Evolutionary conservation across 2,113 vertebrate genomes (phyloP).

Genomic region (Coregonus clupeaformis): DNA sequence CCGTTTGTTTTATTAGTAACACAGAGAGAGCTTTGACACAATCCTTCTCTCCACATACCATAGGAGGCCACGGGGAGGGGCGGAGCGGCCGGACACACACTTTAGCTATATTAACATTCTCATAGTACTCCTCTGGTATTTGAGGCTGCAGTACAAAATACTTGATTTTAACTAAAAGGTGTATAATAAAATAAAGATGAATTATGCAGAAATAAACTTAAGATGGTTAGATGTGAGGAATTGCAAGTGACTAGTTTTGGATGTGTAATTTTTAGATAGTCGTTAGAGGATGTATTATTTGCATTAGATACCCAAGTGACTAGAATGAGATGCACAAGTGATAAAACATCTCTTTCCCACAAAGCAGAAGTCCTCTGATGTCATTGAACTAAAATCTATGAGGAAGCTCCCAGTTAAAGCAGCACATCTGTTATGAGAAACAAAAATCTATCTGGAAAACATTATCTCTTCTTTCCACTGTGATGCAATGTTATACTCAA

Average conservation of each 20-base stretch:
- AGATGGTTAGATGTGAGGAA: no score
- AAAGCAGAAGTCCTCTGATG: constrained; percentile 36
- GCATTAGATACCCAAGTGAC: no score
- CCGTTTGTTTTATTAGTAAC: constrained; percentile 38
- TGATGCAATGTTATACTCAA: constrained; percentile 49
- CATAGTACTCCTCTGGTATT: no score
- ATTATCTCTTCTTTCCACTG: constrained; percentile 61
- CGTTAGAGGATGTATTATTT: constrained; percentile 12
- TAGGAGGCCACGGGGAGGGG: neutral
- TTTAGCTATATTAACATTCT: no score
- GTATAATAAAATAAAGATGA: no score
- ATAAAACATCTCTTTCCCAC: constrained; percentile 38
- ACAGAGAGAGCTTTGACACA: neutral
- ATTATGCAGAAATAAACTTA: no score
- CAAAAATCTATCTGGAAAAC: constrained; percentile 62
- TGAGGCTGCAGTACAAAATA: no score
- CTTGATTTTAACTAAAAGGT: no score
- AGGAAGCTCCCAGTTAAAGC: constrained; percentile 15
- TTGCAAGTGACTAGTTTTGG: no score
- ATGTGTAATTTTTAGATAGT: neutral
- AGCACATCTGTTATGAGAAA: constrained; percentile 46
- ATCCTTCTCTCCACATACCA: constrained; percentile 6
- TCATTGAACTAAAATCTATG: constrained; percentile 19
- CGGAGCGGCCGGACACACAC: neutral
- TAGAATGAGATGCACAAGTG: no score